Conservation (phyloP, 1,140 invertebrate species). For the Hestina assimilis region DNA sequence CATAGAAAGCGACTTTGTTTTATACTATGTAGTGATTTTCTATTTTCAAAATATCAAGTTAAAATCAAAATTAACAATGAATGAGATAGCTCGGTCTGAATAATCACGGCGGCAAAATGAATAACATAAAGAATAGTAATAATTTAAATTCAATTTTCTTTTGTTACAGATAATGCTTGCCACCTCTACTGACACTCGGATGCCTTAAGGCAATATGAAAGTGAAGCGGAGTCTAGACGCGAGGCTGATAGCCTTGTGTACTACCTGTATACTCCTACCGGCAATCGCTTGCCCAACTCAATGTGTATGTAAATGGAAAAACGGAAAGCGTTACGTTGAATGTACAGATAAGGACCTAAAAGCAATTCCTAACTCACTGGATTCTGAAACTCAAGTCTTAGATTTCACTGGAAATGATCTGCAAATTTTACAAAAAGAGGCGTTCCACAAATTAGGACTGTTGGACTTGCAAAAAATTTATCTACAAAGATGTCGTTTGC, state of each 20-base stretch:
- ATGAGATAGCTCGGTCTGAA: slow-evolving; percentile 27
- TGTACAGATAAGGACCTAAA: slow-evolving; percentile 87
- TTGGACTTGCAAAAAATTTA: slow-evolving; percentile 94
- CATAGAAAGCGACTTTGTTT: no score
- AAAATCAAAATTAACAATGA: slow-evolving; percentile 38
- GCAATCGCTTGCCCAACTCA: slow-evolving; percentile 83
- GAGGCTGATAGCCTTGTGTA: slow-evolving; percentile 67
- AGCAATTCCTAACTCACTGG: slow-evolving; percentile 88
- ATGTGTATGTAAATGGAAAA: slow-evolving; percentile 94
- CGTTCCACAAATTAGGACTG: slow-evolving; percentile 87
- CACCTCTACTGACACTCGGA: slow-evolving; percentile 38
- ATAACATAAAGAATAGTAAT: slow-evolving; percentile 25
- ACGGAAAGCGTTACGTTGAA: slow-evolving; percentile 93
- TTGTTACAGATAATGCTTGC: slow-evolving; percentile 73
- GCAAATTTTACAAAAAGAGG: slow-evolving; percentile 85
- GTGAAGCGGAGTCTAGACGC: slow-evolving; percentile 57
- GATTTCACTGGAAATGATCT: slow-evolving; percentile 91
- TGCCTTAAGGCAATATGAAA: slow-evolving; percentile 71
- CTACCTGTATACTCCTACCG: slow-evolving; percentile 59
- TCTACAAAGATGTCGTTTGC: slow-evolving; percentile 86
- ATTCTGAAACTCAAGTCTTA: slow-evolving; percentile 92
- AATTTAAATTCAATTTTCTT: slow-evolving; percentile 41
- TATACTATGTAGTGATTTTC: no score
- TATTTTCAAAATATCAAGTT: no score
- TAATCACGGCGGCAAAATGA: slow-evolving; percentile 23